Percentiles rank a stretch among this genome's conserved stretches.
Evolutionary conservation across 2,797 vertebrate genomes (phyloP).

Genomic region (Salmo trutta): DNA sequence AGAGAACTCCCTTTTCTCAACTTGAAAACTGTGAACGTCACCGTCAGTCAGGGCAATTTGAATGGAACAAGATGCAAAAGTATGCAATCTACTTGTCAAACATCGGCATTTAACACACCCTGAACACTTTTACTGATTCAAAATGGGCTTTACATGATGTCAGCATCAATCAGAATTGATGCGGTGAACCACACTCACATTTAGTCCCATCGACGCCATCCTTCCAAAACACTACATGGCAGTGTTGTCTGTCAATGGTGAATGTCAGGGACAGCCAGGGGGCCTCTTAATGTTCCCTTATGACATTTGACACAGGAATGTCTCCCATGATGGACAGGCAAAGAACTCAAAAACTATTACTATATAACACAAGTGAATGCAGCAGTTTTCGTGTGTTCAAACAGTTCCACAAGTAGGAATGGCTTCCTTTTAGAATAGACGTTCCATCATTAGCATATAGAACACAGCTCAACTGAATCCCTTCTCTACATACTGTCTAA

Average conservation of each 20-base stretch:
- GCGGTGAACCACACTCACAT: neutral
- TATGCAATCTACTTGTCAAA: neutral
- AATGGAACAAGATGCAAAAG: neutral
- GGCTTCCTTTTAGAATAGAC: slow-evolving; percentile 1
- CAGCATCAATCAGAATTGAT: neutral
- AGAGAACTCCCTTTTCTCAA: neutral
- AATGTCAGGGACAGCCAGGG: slow-evolving; percentile 35
- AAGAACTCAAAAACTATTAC: neutral
- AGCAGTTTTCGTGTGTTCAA: neutral
- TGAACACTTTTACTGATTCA: neutral
- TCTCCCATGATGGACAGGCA: slow-evolving; percentile 13
- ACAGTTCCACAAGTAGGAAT: slow-evolving; percentile 33
- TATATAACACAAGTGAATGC: neutral
- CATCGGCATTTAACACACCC: neutral
- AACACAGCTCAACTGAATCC: slow-evolving; percentile 4
- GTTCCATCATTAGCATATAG: slow-evolving; percentile 7
- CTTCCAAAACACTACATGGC: neutral
- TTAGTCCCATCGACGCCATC: too few relatives aligned
- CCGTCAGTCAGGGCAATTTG: neutral
- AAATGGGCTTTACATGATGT: neutral
- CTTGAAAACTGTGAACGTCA: neutral
- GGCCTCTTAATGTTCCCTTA: slow-evolving; percentile 23
- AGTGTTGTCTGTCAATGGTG: slow-evolving; percentile 12
- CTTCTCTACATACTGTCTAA: neutral
- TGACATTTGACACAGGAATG: slow-evolving; percentile 37